These are phyloP conservation scores for Hirtodrosophila confusa DNA, from an alignment of 2,888 invertebrate genomes.

Conservation along the genomic window DNA sequence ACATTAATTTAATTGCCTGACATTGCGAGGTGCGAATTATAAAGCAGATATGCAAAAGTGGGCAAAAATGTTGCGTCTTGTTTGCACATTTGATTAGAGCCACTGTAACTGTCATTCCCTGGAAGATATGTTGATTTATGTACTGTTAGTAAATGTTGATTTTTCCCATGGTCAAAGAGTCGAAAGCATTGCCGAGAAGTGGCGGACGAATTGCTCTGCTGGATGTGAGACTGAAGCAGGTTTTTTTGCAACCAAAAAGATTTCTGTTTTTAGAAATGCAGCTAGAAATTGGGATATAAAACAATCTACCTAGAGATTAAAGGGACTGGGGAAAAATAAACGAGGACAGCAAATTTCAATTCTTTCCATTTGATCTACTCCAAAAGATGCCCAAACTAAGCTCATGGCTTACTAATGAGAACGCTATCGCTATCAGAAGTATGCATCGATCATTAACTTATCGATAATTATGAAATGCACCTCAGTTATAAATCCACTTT, in stretches of 20 bases:
- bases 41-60: constrained; percentile 14
- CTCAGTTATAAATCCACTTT: too few relatives aligned
- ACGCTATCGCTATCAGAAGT: too few relatives aligned
- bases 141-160: constrained; percentile 57
- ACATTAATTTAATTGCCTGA: constrained; percentile 81
- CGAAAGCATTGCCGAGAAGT: constrained; percentile 13
- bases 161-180: constrained; percentile 61
- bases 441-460: too few relatives aligned
- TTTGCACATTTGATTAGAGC: constrained; percentile 70
- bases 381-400: too few relatives aligned
- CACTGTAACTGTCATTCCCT: constrained; percentile 38
- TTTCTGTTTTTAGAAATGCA: too few relatives aligned
- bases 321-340: too few relatives aligned
- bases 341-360: too few relatives aligned
- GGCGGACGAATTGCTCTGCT: constrained; percentile 7
- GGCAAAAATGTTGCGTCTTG: constrained; percentile 31
- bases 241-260: constrained; percentile 1
- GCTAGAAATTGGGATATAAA: too few relatives aligned
- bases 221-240: background rate
- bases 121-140: constrained; percentile 59
- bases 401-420: too few relatives aligned
- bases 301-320: too few relatives aligned
- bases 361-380: too few relatives aligned
- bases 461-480: too few relatives aligned
- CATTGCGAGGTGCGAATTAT: constrained; percentile 52